Evolutionary conservation across 2,797 vertebrate genomes (phyloP), one percentile per base, ranked within the genome.

Genomic region (Spheniscus humboldti): DNA sequence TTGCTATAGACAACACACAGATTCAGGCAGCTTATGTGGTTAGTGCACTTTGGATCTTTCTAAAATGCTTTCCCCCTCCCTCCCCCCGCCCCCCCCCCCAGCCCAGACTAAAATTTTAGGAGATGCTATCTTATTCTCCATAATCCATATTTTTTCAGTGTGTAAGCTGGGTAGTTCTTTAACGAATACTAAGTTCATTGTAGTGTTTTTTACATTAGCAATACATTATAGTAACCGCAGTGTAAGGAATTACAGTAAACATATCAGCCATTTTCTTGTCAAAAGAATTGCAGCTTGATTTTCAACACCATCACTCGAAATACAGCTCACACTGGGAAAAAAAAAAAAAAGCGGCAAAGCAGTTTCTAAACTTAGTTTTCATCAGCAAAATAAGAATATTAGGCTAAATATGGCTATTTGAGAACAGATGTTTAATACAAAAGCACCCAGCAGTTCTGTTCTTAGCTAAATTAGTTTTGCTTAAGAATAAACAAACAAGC

Each of bases 61-160:
- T 53, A 27, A 75, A 87, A 52, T 66, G 56, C 23, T 31, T 10
- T 6, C 12, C 7, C 5, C 35, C 35, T 8, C 28, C 4, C 10
- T 24, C 3, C 10, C 14, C 1, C 23, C 45, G 15, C 8, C 28
- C 7, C 4, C 10, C 28, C 3, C 10, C 14, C 1, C 23, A 50
- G 15, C 8, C 28, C 7, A 39, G 30, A 56, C 25, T 64, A 33
- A 56, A 45, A 55, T 71, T 57, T 48, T 47, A 28, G 24, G 22
- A 59, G 31, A 76, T 45, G 11, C 27, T 55, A 3, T 72, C 33
- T 71, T 35, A 24, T 28, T 76, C 18, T 50, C 30, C 48, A 18
- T 67, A 37, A n/a, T 82, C 53, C 1, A 0, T 73, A 48, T 48
- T 88, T 77, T 66, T 91, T 35, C 72, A 66, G 45, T 37, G 13